These are phyloP conservation scores for Petrosia ficiformis DNA, from an alignment of 37 sponge, comb jelly and placozoan genomes.

Conservation along the genomic window DNA sequence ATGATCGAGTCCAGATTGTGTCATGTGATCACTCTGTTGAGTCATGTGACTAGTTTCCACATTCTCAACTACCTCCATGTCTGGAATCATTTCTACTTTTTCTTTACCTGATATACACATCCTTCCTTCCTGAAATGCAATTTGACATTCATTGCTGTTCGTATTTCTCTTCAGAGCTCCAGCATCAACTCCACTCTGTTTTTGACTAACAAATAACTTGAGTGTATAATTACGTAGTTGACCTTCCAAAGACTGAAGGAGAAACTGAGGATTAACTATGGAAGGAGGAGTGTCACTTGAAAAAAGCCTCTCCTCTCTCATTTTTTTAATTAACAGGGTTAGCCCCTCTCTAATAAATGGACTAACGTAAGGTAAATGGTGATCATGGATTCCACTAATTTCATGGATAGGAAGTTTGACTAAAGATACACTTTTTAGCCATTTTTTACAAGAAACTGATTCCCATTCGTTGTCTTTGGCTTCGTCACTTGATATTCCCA, in stretches of 20 bases:
- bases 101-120: too few species aligned
- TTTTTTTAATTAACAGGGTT: slow-evolving; percentile 14
- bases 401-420: not conserved
- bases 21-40: too few species aligned
- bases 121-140: too few species aligned
- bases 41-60: too few species aligned
- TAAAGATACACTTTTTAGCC: slow-evolving; percentile 6
- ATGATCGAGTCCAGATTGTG: too few species aligned
- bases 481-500: not conserved
- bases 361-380: slow-evolving; percentile 21
- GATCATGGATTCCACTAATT: not conserved
- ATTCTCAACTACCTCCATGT: too few species aligned
- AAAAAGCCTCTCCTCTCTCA: slow-evolving; percentile 24
- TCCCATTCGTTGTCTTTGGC: not conserved
- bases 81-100: too few species aligned
- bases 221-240: too few species aligned
- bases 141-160: too few species aligned
- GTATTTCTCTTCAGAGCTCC: too few species aligned
- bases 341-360: slow-evolving; percentile 24
- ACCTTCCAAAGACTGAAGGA: not conserved
- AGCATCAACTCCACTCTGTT: too few species aligned
- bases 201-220: too few species aligned
- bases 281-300: slow-evolving; percentile 17
- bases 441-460: not conserved
- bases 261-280: not conserved